These are phyloP conservation scores for Pampus argenteus DNA, from an alignment of 2,797 vertebrate genomes.

Conservation along the genomic window DNA sequence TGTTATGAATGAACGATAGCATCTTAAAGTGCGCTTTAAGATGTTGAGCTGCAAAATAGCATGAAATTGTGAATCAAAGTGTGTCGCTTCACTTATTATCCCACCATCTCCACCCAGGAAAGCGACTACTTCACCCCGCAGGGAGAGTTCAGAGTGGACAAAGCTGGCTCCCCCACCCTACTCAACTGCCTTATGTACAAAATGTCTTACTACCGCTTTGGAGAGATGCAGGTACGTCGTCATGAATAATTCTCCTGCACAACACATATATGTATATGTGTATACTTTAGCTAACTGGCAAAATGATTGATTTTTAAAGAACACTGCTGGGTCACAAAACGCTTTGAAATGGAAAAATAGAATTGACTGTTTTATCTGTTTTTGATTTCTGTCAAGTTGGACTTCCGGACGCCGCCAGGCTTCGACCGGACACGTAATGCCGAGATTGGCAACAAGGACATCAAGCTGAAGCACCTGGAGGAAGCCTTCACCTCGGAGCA, in stretches of 20 bases:
- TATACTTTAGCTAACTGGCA: not conserved
- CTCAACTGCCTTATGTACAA: slow-evolving; percentile 99
- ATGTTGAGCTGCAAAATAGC: slow-evolving; percentile 1
- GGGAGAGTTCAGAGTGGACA: slow-evolving; percentile 97
- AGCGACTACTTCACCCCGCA: slow-evolving; percentile 98
- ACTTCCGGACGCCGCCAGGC: slow-evolving; percentile 98
- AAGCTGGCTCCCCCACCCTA: slow-evolving; percentile 94
- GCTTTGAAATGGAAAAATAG: not conserved
- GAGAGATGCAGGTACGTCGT: slow-evolving; percentile 94
- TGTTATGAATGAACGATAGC: not conserved
- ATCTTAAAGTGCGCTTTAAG: not conserved
- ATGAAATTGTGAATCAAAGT: slow-evolving; percentile 26
- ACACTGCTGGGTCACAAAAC: not conserved
- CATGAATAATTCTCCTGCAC: not conserved
- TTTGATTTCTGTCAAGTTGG: slow-evolving; percentile 84
- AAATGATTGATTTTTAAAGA: not conserved
- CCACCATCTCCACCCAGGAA: slow-evolving; percentile 83
- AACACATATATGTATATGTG: no score
- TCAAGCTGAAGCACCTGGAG: slow-evolving; percentile 96
- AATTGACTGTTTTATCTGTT: not conserved
- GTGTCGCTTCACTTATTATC: not conserved
- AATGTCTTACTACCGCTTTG: slow-evolving; percentile 99
- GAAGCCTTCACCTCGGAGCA: slow-evolving; percentile 99
- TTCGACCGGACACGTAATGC: slow-evolving; percentile 97
- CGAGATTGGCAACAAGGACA: slow-evolving; percentile 98